Conservation (phyloP, 2,797 vertebrate species). For the Karalla daura region DNA sequence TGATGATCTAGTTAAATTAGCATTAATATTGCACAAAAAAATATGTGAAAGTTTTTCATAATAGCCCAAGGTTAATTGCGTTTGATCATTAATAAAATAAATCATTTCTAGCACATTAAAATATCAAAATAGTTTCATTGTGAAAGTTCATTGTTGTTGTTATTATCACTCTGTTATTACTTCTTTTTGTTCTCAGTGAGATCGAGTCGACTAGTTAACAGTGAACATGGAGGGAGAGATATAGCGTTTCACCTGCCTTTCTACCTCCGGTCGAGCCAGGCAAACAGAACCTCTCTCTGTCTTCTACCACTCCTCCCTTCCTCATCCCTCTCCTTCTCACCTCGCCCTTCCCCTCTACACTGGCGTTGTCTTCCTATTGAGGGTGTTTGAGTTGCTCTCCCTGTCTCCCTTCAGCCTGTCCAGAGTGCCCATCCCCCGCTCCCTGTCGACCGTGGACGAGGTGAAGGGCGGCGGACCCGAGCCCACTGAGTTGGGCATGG, state of each 20-base stretch:
- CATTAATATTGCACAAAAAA: conserved; percentile 78
- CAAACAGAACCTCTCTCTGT: conserved; percentile 32
- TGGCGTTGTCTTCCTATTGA: conserved; percentile 93
- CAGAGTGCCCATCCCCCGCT: conserved; percentile 86
- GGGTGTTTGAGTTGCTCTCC: conserved; percentile 92
- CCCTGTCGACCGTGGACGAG: conserved; percentile 83
- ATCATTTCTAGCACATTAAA: conserved; percentile 81
- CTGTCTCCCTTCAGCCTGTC: conserved; percentile 86
- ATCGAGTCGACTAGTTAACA: conserved; percentile 70
- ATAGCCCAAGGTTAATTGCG: conserved; percentile 82
- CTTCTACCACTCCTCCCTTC: conserved; percentile 29
- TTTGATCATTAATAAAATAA: conserved; percentile 84
- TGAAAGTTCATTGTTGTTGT: conserved; percentile 84
- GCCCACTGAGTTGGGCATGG: conserved; percentile 83
- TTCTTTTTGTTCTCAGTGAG: conserved; percentile 69
- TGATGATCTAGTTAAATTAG: conserved; percentile 77
- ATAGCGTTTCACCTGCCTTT: conserved; percentile 31
- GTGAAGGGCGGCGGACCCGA: conserved; percentile 85
- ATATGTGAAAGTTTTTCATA: conserved; percentile 71
- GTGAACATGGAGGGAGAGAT: conserved; percentile 74
- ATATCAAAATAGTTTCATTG: conserved; percentile 85
- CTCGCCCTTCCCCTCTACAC: conserved; percentile 76
- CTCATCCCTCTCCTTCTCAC: conserved; percentile 14
- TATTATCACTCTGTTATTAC: conserved; percentile 84
- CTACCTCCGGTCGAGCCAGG: conserved; percentile 31